These are phyloP conservation scores for Drosophila mimetica DNA, from an alignment of 2,888 invertebrate species.

Conservation along the genomic window DNA sequence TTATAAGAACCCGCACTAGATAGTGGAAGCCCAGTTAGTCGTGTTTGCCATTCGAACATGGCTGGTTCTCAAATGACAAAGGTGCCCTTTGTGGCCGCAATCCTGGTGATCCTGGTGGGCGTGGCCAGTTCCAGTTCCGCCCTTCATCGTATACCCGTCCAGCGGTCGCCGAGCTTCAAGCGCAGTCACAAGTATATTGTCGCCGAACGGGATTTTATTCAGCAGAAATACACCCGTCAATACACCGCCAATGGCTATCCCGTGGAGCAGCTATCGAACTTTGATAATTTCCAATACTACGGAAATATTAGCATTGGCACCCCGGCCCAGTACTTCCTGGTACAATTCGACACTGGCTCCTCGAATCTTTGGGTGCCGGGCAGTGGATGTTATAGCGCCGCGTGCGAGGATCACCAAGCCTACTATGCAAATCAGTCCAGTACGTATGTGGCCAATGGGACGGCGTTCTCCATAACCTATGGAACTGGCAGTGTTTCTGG, in stretches of 20 bases:
- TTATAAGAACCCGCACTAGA: slow-evolving; percentile 13
- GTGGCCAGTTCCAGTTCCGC: neutral
- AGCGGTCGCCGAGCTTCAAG: slow-evolving; percentile 4
- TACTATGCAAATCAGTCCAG: slow-evolving; percentile 93
- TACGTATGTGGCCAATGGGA: slow-evolving; percentile 94
- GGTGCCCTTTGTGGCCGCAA: neutral
- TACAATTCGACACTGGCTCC: slow-evolving; percentile 99
- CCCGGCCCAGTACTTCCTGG: slow-evolving; percentile 95
- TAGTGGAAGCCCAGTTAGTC: slow-evolving; percentile 12
- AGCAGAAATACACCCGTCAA: slow-evolving; percentile 48
- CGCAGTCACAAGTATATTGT: slow-evolving; percentile 38
- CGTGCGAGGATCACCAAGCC: slow-evolving; percentile 96
- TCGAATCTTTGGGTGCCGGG: slow-evolving; percentile 99
- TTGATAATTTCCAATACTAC: slow-evolving; percentile 97
- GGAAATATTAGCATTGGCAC: slow-evolving; percentile 95
- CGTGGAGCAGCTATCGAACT: slow-evolving; percentile 89
- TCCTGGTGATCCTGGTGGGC: slow-evolving; percentile 2
- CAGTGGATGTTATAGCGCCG: slow-evolving; percentile 94
- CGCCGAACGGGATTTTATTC: slow-evolving; percentile 41
- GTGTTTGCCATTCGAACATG: slow-evolving; percentile 15
- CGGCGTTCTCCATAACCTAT: slow-evolving; percentile 94
- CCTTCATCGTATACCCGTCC: slow-evolving; percentile 28
- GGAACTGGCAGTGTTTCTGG: slow-evolving; percentile 98
- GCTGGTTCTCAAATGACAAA: neutral
- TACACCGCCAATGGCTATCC: slow-evolving; percentile 81